Evolutionary conservation across 2,797 vertebrate genomes (phyloP), one percentile per base, ranked within the genome.

Genomic region (Schizopygopsis malacanthus): DNA sequence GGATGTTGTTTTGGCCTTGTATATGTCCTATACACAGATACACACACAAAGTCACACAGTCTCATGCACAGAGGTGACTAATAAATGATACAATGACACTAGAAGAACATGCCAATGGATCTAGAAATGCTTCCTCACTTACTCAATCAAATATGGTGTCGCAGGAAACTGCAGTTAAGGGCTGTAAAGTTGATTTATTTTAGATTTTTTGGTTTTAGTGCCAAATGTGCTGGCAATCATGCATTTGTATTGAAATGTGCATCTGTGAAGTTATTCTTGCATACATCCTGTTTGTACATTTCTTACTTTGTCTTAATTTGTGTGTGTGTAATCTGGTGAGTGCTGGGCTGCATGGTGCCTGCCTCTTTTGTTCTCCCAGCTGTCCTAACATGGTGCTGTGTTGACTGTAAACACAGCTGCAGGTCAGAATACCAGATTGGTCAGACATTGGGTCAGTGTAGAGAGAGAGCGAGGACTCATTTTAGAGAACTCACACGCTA

Each of bases 401-500:
- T 95, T 96, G 93, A 95, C 94, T 95, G 93, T 95, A 95, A 95
- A 95, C 94, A 95, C 95, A 96, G 95, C 95, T 96, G 95, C 94
- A 95, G 95, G 95, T 95, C 94, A 94, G 89, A 92, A 92, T 92
- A 82, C 59, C 83, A 93, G 93, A 90, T 93, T 91, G 89, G 93
- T 94, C 93, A 86, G 91, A 95, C 92, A 92, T 75, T 72, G 91
- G 91, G 91, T 91, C 93, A 89, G 37, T 63, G 75, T 71, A 10
- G 82, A 52, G n/a, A 82, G 79, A 84, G 65, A 86, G 88, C 56
- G 65, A 79, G 76, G 37, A 22, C 22, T 41, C 4, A 6, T 20
- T 76, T 76, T 54, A 76, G 10, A 76, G 47, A 76, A 22, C 50
- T 59, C 6, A 2, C 50, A 77, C n/a, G 52, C 6, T 39, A 54